Evolutionary conservation across 2,888 invertebrate genomes (phyloP), one percentile per base, ranked within the genome.

Genomic region (Eristalinus aeneus): DNA sequence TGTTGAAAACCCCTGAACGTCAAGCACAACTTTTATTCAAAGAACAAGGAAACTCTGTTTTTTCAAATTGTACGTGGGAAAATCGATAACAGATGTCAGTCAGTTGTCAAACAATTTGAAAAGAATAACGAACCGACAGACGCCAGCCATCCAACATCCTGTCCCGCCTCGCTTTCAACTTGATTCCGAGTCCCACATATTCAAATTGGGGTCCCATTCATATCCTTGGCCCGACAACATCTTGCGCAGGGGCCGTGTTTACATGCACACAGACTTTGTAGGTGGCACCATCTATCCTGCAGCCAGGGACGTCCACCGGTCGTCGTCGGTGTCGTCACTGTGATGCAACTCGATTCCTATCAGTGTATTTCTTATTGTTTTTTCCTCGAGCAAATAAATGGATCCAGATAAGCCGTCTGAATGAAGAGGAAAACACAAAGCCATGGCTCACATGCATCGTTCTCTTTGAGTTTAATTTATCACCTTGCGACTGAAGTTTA

Each of bases 401-500:
- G 74, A 20, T 60, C 53, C 9, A 75, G 81, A 76, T 71, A 76
- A 75, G 64, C 73, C 34, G 22, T 16, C 27, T 54, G 74, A 68
- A 63, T 68, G 53, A 56, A 46, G 60, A 34, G 10, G 61, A 54
- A 36, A 67, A 27, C 27, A 27, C 27, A 27, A 27, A 27, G 56
- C 39, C 56, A 12, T 27, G 58, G 63, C 53, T 27, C 53, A 36
- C 74, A 75, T 69, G 39, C 8, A 71, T 64, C 16, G 58, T 75
- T 75, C 64, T 63, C 34, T 69, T 75, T 61, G 64, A 56, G 53
- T 75, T 65, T 65, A 76, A 81, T 81, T 75, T 81, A 81, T 81
- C 71, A 81, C 81, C 58, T 65, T 53, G 69, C 58, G 46, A 32
- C 32, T 69, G 16, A 65, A 65, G 75, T 75, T 81, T 32, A 75